A percentile compares a stretch with the other conserved stretches of the same genome.
phyloP scores from a whole-genome alignment of 2,113 vertebrate genomes.

The Xenopus laevis region DNA sequence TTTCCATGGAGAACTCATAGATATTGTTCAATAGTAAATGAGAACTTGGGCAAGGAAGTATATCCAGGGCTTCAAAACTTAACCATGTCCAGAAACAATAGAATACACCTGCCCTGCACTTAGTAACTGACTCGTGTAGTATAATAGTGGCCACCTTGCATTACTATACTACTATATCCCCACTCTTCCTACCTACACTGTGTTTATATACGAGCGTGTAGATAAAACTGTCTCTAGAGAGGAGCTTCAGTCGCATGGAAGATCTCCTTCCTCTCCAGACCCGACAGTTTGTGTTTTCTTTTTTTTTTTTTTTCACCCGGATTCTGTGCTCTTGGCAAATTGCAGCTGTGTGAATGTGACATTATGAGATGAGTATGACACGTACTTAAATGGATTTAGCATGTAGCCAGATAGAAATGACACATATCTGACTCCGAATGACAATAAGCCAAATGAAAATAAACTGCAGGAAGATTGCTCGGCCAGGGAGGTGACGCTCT shows the following conservation, averaged over 20 bases:
- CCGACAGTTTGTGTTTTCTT: background rate
- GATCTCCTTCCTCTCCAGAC: background rate
- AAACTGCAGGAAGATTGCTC: conserved; percentile 7
- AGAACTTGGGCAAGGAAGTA: too few relatives aligned
- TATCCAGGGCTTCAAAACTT: too few relatives aligned
- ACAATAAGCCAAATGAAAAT: conserved; percentile 26
- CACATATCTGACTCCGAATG: conserved; percentile 4
- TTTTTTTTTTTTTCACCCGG: background rate
- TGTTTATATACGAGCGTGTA: background rate
- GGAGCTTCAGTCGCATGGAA: background rate
- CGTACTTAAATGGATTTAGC: conserved; percentile 32
- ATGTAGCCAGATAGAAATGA: conserved; percentile 13
- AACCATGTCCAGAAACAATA: too few relatives aligned
- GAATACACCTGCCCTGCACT: too few relatives aligned
- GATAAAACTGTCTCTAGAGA: background rate
- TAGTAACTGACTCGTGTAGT: too few relatives aligned
- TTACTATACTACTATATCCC: too few relatives aligned
- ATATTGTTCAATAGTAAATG: too few relatives aligned
- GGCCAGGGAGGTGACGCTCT: background rate
- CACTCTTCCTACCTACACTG: too few relatives aligned
- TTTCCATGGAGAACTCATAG: too few relatives aligned
- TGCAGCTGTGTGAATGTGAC: conserved; percentile 11
- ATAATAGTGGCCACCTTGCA: too few relatives aligned
- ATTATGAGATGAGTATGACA: conserved; percentile 24
- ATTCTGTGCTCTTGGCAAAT: conserved; percentile 13